A percentile compares a stretch with the other conserved stretches of the same genome.
Evolutionary conservation across 2,113 vertebrate species (phyloP).

Genomic region (Thryonomys swinderianus): DNA sequence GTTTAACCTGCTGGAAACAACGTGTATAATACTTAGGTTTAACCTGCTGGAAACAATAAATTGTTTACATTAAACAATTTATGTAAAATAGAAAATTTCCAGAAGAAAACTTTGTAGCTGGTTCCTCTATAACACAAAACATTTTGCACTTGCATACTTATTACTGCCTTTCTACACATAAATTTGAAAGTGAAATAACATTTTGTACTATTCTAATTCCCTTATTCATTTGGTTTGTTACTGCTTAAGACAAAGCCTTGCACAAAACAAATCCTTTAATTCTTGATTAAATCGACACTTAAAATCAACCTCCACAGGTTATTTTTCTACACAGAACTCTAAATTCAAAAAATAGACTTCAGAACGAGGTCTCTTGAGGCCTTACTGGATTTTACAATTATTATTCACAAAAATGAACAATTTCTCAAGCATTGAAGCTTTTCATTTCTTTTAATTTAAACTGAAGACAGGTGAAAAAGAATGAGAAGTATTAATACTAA

Average conservation of each 20-base stretch:
- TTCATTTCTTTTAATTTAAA: constrained; percentile 2
- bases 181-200: not conserved
- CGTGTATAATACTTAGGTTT: not conserved
- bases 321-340: not conserved
- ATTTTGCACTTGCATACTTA: not conserved
- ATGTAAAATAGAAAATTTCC: not conserved
- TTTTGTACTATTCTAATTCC: not conserved
- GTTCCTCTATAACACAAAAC: not conserved
- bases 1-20: not conserved
- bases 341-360: constrained; percentile 39
- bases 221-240: constrained; percentile 16
- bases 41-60: not conserved
- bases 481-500: constrained; percentile 41
- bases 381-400: constrained; percentile 49
- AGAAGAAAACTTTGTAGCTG: not conserved
- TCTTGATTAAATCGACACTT: constrained; percentile 31
- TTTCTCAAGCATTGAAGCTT: constrained; percentile 4
- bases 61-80: not conserved
- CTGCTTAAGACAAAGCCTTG: not conserved
- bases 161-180: not conserved
- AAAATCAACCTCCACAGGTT: not conserved
- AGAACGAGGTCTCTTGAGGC: constrained; percentile 43
- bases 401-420: not conserved
- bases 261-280: not conserved
- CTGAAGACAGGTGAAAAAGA: constrained; percentile 33